Base-by-base conservation (phyloP, 2,888 invertebrate species). In the Apamea anceps region DNA sequence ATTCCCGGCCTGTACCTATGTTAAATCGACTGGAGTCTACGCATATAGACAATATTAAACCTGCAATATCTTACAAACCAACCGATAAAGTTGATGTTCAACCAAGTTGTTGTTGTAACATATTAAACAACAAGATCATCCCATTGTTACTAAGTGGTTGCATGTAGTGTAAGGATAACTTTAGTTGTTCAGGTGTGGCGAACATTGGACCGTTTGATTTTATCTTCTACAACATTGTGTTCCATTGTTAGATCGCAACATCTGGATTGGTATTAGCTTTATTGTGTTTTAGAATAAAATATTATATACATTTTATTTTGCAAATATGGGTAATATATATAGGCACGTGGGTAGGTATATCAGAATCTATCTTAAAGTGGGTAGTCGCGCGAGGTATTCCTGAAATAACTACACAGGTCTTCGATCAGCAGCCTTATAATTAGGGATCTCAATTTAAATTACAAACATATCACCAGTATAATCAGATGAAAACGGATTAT, bases 151-250 rank as follows among this genome's bases (percentile, higher is more conserved):
- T 32, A 72, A 45, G 54, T 72, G 28, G 25, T 57, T 72, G 45
- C 42, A 45, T 45, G 42, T 45, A 57, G 28, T 72, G 37, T 18
- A 57, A 32, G 6, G 25, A 18, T 75, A 57, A 75, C 72, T 72
- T 75, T 32, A 75, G 21, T 45, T 32, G 57, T 45, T 72, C 72
- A 72, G 54, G 28, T 54, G 71, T 42, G 6, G 28, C 15, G 3
- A 32, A 72, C 28, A 21, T 75, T n/a, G 18, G 15, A n/a, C 8
- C 13, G 28, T 71, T 72, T 57, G 25, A 75, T 75, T 32, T 57
- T 45, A 32, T 45, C 18, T 42, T 25, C 10, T 45, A 2, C 25
- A 12, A 57, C 42, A 45, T 13, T 72, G n/a, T 57, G 15, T 67
- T 57, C 32, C 32, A n/a, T 32, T 18, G n/a, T 57, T 28, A n/a